phyloP scores from a whole-genome alignment of 2,797 vertebrate species.

The Otolemur crassicaudatus region DNA sequence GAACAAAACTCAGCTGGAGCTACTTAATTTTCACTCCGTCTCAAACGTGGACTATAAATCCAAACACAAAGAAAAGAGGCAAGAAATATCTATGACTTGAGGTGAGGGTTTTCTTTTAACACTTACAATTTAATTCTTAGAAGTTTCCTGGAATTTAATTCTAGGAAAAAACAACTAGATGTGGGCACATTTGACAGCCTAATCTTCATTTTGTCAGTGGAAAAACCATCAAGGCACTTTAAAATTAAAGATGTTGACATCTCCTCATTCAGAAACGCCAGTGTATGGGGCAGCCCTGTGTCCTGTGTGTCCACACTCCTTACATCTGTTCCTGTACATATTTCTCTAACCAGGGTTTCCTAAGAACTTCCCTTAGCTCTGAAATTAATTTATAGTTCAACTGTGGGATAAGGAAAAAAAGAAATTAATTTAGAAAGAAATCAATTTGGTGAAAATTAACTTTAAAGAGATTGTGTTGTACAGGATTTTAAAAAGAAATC shows the following conservation, averaged over 20 bases:
- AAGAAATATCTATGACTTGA: not conserved
- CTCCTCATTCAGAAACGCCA: not conserved
- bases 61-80: not conserved
- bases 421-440: not conserved
- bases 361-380: not conserved
- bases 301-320: too few species aligned
- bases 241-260: conserved; percentile 5
- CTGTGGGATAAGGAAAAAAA: not conserved
- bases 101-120: not conserved
- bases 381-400: conserved; percentile 43
- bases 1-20: not conserved
- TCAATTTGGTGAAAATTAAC: conserved; percentile 48
- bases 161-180: not conserved
- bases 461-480: conserved; percentile 50
- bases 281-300: not conserved
- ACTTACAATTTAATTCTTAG: not conserved
- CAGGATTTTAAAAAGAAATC: conserved; percentile 42
- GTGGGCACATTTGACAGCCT: conserved; percentile 12
- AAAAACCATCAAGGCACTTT: conserved; percentile 21
- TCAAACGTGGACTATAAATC: not conserved
- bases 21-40: conserved; percentile 1
- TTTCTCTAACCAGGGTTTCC: not conserved
- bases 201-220: conserved; percentile 23
- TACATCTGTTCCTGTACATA: not conserved
- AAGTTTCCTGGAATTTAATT: conserved; percentile 37